Evolutionary conservation across 2,797 vertebrate species (phyloP).

Genomic region (Mormyrops boulengeri): DNA sequence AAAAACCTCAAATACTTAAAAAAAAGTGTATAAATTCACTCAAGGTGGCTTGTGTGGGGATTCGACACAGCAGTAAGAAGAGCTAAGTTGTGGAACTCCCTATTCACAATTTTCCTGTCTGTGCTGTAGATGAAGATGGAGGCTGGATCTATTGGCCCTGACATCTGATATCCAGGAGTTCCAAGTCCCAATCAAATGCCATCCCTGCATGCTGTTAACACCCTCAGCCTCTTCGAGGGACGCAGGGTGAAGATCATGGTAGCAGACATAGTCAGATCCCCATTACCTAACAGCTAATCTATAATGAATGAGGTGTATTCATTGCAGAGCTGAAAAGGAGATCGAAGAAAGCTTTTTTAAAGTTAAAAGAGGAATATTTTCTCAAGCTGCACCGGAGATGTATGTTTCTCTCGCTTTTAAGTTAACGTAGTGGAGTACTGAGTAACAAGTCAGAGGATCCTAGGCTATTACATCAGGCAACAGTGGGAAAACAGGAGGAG

Average conservation of each 20-base stretch:
- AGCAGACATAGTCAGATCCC: constrained; percentile 5
- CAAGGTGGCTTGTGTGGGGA: neutral
- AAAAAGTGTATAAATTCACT: neutral
- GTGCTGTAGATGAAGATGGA: neutral
- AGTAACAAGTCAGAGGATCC: neutral
- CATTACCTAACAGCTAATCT: constrained; percentile 24
- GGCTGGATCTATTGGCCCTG: neutral
- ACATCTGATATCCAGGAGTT: constrained; percentile 9
- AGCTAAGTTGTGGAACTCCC: neutral
- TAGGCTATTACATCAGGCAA: neutral
- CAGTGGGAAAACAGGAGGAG: neutral
- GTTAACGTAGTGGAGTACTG: neutral
- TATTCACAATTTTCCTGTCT: neutral
- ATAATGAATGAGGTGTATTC: constrained; percentile 22
- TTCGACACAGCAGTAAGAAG: neutral
- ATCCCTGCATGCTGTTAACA: neutral
- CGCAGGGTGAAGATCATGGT: neutral
- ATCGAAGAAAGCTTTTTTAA: neutral
- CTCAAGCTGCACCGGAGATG: neutral
- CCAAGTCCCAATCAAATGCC: constrained; percentile 14
- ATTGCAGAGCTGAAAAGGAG: neutral
- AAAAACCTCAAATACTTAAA: neutral
- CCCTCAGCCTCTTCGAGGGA: neutral
- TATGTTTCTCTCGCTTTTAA: neutral
- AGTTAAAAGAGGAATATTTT: constrained; percentile 13